Percentiles rank a stretch among this genome's conserved stretches.
These are phyloP conservation scores for Clanis bilineata DNA, from an alignment of 2,888 invertebrate species.

Conservation along the genomic window DNA sequence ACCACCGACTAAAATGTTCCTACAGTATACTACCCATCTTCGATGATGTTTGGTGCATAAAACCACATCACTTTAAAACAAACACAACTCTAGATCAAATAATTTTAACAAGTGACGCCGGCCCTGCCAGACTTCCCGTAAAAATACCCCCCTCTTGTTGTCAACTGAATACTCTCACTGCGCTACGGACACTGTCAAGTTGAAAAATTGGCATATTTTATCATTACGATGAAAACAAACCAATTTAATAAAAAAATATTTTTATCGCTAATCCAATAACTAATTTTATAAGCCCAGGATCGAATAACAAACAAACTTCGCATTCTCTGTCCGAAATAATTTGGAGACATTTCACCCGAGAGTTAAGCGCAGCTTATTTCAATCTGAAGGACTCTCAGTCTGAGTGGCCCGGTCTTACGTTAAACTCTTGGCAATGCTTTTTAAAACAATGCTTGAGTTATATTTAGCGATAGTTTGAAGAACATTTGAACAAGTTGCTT, in stretches of 20 bases:
- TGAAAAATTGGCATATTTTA: neutral
- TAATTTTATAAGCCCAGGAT: neutral
- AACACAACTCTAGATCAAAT: too few relatives aligned
- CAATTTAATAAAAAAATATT: neutral
- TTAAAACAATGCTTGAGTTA: neutral
- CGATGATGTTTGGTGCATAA: too few relatives aligned
- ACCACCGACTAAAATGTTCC: too few relatives aligned
- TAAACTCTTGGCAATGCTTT: slow-evolving; percentile 5
- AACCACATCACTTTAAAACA: too few relatives aligned
- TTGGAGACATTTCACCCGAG: neutral
- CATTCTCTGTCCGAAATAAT: neutral
- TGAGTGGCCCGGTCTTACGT: neutral
- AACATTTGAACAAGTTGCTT: neutral
- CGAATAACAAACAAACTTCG: neutral
- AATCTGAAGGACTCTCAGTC: neutral
- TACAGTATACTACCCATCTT: too few relatives aligned
- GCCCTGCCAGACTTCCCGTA: too few relatives aligned
- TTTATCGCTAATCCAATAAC: neutral
- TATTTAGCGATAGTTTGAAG: neutral
- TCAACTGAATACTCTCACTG: too few relatives aligned
- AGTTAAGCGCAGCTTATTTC: neutral
- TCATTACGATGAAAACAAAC: neutral
- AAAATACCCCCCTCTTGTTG: too few relatives aligned
- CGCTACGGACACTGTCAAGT: too few relatives aligned
- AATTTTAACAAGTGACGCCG: too few relatives aligned